Base-by-base conservation (phyloP, 2,113 vertebrate species). In the Empidonax traillii region DNA sequence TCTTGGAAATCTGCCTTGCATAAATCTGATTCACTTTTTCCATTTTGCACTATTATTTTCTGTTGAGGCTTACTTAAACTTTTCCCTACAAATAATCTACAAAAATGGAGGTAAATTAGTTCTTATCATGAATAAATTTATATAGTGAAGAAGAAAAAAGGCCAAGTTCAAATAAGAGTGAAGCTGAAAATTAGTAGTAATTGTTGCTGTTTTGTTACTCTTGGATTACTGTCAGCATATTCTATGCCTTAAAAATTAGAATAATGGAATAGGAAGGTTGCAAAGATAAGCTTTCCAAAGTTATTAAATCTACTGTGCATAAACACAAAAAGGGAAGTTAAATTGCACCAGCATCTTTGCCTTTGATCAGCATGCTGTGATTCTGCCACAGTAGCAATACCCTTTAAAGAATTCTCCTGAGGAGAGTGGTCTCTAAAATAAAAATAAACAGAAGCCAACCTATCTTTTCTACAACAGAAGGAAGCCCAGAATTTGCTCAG, bases 11-110 rank as follows among this genome's bases (percentile, higher is more conserved):
- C 73, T 94, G 93, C 88, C 76, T 94, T 76, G 72, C 37, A 30
- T 72, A 79, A 89, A 93, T 94, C 35, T 66, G 85, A 86, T 84
- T 86, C 61, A 86, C 47, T 86, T 92, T 93, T 94, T 92, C 83
- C 76, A 78, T 67, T 84, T 95, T 78, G 56, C 65, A 51, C 37
- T 65, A 12, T 59, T 80, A 59, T 90, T 83, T 63, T 72, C 78
- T 86, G 89, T 35, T 72, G n/a, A 92, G 28, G n/a, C 22, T 93
- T 90, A 35, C n/a, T 93, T 71, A 55, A 86, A 81, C 39, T 71
- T 11, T 28, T 81, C n/a, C 33, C 41, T 47, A 72, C 8, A 89
- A 62, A 61, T 51, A 71, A 14, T 56, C 49, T 24, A 41, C 4
- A 24, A 77, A 93, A 93, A 84, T 43, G 3, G 69, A 88, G 62